Conservation (phyloP, 2,113 vertebrate species). For the Bucco capensis region DNA sequence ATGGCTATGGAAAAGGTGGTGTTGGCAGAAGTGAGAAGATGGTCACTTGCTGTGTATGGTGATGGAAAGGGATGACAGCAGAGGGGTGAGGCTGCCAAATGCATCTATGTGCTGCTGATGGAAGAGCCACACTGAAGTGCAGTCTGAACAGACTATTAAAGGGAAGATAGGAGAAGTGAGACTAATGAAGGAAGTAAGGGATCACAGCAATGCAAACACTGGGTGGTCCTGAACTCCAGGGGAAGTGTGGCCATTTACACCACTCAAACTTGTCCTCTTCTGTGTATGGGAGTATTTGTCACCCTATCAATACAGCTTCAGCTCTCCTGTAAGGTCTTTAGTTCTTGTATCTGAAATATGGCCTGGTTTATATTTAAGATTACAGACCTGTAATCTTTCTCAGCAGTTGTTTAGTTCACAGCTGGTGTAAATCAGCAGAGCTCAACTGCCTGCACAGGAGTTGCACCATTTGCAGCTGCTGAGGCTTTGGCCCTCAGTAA, state of each 20-base stretch:
- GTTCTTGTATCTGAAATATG: not conserved
- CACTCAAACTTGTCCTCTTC: not conserved
- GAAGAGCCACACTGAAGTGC: not conserved
- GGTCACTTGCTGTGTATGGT: rapidly evolving
- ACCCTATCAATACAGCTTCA: not conserved
- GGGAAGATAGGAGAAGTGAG: not conserved
- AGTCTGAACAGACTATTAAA: rapidly evolving
- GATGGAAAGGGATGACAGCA: not conserved
- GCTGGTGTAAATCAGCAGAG: constrained; percentile 13
- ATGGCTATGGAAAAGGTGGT: not conserved
- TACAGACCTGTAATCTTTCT: not conserved
- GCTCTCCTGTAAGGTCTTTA: not conserved
- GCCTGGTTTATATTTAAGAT: not conserved
- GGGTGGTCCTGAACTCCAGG: not conserved
- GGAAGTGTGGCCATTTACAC: not conserved
- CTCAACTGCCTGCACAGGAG: not conserved
- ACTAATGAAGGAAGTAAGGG: not conserved
- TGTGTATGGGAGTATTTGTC: not conserved
- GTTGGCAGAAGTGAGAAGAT: not conserved
- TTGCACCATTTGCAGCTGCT: not conserved
- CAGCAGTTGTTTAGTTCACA: not conserved
- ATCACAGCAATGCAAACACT: not conserved
- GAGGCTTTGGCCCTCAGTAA: constrained; percentile 14
- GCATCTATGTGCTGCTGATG: not conserved
- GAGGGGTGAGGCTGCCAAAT: not conserved